phyloP scores from a whole-genome alignment of 2,888 invertebrate genomes.

The Campoplex capitator region DNA sequence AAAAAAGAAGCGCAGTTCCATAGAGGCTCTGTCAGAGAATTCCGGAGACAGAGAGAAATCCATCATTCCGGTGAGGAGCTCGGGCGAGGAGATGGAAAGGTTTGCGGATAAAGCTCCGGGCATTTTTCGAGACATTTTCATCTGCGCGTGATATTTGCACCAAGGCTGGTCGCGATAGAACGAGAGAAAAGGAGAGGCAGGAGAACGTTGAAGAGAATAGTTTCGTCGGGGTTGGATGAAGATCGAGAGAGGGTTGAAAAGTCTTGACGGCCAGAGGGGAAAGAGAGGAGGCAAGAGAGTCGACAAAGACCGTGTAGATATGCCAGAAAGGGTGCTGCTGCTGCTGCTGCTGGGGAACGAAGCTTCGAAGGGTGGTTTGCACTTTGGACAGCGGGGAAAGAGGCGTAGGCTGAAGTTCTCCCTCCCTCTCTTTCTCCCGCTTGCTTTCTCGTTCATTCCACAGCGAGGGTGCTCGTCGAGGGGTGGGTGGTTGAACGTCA shows the following conservation, averaged over 20 bases:
- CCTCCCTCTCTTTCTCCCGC: conserved; percentile 45
- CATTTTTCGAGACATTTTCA: conserved; percentile 76
- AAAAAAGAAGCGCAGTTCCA: background rate
- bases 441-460: conserved; percentile 19
- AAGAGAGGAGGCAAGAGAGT: conserved; percentile 5
- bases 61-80: background rate
- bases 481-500: conserved; percentile 50
- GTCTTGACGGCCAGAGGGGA: conserved; percentile 15
- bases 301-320: conserved; percentile 59
- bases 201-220: background rate
- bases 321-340: conserved; percentile 44
- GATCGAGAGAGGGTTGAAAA: conserved; percentile 31
- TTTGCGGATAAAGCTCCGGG: conserved; percentile 64
- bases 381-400: background rate
- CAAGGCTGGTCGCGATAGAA: conserved; percentile 67
- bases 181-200: background rate
- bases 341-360: background rate
- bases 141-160: conserved; percentile 75
- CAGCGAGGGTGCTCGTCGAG: conserved; percentile 65
- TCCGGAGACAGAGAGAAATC: background rate
- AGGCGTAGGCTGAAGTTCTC: conserved; percentile 27
- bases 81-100: conserved; percentile 4
- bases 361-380: conserved; percentile 38
- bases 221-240: conserved; percentile 10
- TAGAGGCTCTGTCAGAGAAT: background rate